Conservation (phyloP, 2,797 vertebrate species). For the Scolopax bukidnonensis region DNA sequence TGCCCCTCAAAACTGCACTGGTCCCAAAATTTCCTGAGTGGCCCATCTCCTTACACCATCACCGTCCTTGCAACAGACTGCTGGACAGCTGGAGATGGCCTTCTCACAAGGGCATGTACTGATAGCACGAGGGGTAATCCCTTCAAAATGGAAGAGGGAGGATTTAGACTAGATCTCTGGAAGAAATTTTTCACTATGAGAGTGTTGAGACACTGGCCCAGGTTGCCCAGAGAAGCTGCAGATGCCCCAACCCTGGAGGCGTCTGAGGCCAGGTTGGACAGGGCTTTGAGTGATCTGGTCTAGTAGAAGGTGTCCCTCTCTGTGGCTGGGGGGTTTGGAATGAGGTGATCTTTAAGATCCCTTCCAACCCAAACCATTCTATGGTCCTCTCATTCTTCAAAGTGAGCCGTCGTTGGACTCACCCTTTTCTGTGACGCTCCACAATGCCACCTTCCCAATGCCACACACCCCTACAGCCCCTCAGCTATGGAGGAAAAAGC, state of each 20-base stretch:
- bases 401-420: no score
- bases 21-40: no score
- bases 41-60: accelerated
- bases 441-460: accelerated
- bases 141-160: no score
- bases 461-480: accelerated
- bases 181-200: neutral
- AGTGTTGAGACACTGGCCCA: neutral
- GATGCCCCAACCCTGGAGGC: neutral
- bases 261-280: neutral
- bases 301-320: neutral
- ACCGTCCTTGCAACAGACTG: no score
- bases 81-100: no score
- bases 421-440: accelerated
- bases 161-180: no score
- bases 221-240: neutral
- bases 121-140: no score
- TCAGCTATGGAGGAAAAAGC: accelerated
- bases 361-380: neutral
- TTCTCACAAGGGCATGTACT: no score
- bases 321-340: neutral
- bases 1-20: no score
- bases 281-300: neutral
- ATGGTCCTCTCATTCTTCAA: neutral
- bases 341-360: neutral